Evolutionary conservation across 2,113 vertebrate species (phyloP).

Genomic region (Sturnus vulgaris): DNA sequence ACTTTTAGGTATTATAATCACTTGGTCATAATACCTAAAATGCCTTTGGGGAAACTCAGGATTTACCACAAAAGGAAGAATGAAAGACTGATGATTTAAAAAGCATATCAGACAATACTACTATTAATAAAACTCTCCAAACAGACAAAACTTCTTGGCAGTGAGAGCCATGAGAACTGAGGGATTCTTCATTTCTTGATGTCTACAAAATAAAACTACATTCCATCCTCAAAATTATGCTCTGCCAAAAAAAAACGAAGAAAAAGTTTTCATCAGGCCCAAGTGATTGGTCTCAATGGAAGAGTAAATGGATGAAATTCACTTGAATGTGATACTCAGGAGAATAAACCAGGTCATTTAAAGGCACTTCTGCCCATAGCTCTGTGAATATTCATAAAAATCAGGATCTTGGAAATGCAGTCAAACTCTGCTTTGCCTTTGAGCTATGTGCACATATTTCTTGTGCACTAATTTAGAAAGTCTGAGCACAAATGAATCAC

Average conservation of each 20-base stretch:
- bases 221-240: neutral
- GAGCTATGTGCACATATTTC: neutral
- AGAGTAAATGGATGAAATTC: conserved; percentile 1
- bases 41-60: neutral
- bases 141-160: neutral
- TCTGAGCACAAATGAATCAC: neutral
- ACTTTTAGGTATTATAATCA: neutral
- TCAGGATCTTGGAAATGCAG: neutral
- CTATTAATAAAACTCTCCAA: neutral
- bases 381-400: neutral
- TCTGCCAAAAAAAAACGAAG: neutral
- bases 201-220: neutral
- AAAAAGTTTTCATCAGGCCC: neutral
- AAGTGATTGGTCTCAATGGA: neutral
- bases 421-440: neutral
- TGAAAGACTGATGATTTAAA: neutral
- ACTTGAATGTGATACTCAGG: neutral
- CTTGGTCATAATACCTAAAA: neutral
- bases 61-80: neutral
- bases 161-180: neutral
- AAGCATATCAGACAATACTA: neutral
- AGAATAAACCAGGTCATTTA: conserved; percentile 2
- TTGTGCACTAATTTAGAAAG: neutral
- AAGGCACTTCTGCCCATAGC: neutral
- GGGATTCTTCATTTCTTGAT: neutral